Evolutionary conservation across 2,888 invertebrate species (phyloP).

Genomic region (Lutraria lutraria): DNA sequence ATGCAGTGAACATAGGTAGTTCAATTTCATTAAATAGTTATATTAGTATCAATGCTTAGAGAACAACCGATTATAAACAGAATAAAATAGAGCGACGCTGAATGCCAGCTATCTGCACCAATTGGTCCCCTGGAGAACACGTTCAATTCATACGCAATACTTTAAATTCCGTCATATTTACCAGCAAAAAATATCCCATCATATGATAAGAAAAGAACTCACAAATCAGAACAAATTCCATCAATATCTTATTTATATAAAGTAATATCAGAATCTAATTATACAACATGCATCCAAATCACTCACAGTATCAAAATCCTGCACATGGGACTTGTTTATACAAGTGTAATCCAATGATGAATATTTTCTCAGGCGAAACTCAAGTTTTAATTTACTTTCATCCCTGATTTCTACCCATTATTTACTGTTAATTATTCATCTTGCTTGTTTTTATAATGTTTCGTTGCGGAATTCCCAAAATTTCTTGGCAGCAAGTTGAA

Average conservation of each 20-base stretch:
- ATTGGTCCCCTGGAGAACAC: background rate
- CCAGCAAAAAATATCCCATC: background rate
- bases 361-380: conserved; percentile 44
- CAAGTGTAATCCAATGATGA: conserved; percentile 51
- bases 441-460: conserved; percentile 40
- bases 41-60: background rate
- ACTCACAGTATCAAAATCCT: conserved; percentile 15
- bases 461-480: conserved; percentile 53
- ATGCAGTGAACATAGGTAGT: no score
- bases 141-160: background rate
- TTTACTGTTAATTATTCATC: conserved; percentile 34
- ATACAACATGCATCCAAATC: background rate
- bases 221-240: conserved; percentile 14
- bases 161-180: background rate
- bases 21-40: background rate
- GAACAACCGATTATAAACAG: background rate
- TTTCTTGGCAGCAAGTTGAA: conserved; percentile 55
- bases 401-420: conserved; percentile 43
- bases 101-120: background rate
- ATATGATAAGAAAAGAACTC: background rate
- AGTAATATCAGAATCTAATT: background rate
- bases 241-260: conserved; percentile 18
- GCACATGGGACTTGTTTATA: conserved; percentile 30
- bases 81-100: background rate
- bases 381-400: conserved; percentile 41